These are phyloP conservation scores for Chloroclysta siterata DNA, from an alignment of 2,888 invertebrate species.

Conservation along the genomic window DNA sequence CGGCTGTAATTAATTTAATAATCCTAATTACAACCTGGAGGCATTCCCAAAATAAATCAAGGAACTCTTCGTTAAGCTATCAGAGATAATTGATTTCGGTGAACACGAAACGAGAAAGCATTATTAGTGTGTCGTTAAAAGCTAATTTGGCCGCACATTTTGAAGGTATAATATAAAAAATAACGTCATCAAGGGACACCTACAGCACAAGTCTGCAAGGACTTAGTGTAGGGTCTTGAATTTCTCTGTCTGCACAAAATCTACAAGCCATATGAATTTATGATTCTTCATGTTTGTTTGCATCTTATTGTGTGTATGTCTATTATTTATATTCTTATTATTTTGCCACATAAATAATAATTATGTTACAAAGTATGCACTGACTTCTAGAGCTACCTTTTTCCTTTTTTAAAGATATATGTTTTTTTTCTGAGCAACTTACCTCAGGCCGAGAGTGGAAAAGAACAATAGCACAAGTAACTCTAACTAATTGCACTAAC, in stretches of 20 bases:
- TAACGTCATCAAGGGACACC: too few species aligned
- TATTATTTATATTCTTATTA: too few species aligned
- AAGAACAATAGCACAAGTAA: background rate
- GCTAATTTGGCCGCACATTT: conserved; percentile 47
- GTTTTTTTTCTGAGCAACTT: background rate
- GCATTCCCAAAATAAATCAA: conserved; percentile 67
- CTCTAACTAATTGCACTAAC: too few species aligned
- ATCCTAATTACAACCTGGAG: conserved; percentile 61
- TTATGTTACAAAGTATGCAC: background rate
- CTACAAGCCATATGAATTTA: too few species aligned
- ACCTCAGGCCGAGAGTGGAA: background rate
- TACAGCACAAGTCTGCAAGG: too few species aligned
- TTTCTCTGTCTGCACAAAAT: too few species aligned
- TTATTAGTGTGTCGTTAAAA: conserved; percentile 58
- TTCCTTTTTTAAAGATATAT: background rate
- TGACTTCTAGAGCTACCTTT: background rate
- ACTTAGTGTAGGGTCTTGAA: too few species aligned
- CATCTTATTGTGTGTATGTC: too few species aligned
- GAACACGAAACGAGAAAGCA: conserved; percentile 51
- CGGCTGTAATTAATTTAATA: conserved; percentile 69
- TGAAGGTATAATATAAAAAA: conserved; percentile 15
- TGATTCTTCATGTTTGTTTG: too few species aligned
- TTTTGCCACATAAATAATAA: too few species aligned
- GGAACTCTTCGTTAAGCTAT: conserved; percentile 62
- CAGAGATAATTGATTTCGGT: conserved; percentile 76